Base-by-base conservation (phyloP, 2,113 vertebrate genomes). In the Emberiza fucata region DNA sequence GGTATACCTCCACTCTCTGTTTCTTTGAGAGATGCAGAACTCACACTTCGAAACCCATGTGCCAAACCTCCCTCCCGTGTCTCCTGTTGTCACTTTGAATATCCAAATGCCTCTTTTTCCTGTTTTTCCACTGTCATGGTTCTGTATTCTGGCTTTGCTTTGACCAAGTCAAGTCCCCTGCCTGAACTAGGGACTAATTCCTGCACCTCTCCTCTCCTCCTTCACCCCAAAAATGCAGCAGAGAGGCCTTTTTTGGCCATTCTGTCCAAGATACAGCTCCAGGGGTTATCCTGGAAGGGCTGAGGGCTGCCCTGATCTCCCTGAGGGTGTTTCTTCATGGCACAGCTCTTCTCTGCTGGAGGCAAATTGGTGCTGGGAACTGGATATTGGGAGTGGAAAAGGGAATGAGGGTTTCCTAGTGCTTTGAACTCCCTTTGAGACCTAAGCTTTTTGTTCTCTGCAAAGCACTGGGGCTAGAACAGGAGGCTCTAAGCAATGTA, bases 361-460 rank as follows among this genome's bases (percentile, higher is more conserved):
- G 60, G 42, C 53, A 56, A 40, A 66, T 33, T 0, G 0, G 28
- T 42, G 29, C 82, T 88, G 60, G 51, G 60, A 75, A 14, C 51
- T 77, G 48, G 39, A 37, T 54, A 14, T 10, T 51, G 69, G 40
- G 83, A 81, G 35, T 3, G 31, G 59, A 69, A 77, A 56, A 39
- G 44, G 44, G 37, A 81, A 27, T 1, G 1, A 75, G 61, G 69
- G 40, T 91, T 86, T 72, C 80, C 44, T 45, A 9, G 27, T 53
- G 85, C 13, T 63, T 37, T 92, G 48, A 94, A 84, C 70, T 96
- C 56, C 88, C 65, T 79, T 53, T 75, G 81, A 92, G 68, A 63
- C 51, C 39, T 8, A 72, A 92, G 51, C 50, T 25, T 35, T 87
- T 78, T 61, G 45, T 59, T 92, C 39, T 73, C 51, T 90, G 61